phyloP scores from a whole-genome alignment of 2,113 vertebrate species.

The Ivindomyrus marchei region DNA sequence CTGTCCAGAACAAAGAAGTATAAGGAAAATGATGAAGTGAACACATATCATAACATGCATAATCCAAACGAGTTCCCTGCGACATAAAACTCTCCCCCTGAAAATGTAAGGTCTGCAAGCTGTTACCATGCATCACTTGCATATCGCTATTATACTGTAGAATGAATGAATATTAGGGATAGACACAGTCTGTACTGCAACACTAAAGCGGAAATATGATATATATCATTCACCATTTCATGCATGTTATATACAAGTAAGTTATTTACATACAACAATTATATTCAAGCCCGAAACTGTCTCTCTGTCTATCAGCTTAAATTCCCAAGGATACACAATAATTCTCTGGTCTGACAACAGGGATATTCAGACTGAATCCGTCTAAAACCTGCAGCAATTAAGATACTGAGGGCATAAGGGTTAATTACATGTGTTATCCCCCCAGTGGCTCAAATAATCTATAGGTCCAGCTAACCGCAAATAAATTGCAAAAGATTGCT shows the following conservation, averaged over 20 bases:
- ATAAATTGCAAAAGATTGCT: slow-evolving; percentile 67
- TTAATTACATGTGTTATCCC: slow-evolving; percentile 77
- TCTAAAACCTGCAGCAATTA: slow-evolving; percentile 76
- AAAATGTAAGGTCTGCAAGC: background rate
- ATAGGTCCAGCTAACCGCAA: slow-evolving; percentile 66
- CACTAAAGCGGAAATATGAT: background rate
- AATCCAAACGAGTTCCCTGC: background rate
- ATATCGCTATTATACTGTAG: background rate
- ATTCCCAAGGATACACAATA: slow-evolving; percentile 8
- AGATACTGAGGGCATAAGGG: slow-evolving; percentile 70
- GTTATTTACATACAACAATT: background rate
- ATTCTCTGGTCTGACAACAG: slow-evolving; percentile 30
- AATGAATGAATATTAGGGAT: background rate
- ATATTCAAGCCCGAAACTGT: background rate
- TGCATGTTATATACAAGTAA: background rate
- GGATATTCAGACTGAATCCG: slow-evolving; percentile 53
- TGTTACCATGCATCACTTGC: background rate
- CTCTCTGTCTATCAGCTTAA: background rate
- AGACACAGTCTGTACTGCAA: background rate
- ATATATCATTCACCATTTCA: background rate
- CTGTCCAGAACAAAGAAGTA: background rate
- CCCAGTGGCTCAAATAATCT: slow-evolving; percentile 70
- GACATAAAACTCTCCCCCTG: background rate
- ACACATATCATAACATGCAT: background rate
- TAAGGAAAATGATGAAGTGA: background rate